These are phyloP conservation scores for Mystacornis crossleyi DNA, from an alignment of 2,113 vertebrate genomes.

Conservation along the genomic window DNA sequence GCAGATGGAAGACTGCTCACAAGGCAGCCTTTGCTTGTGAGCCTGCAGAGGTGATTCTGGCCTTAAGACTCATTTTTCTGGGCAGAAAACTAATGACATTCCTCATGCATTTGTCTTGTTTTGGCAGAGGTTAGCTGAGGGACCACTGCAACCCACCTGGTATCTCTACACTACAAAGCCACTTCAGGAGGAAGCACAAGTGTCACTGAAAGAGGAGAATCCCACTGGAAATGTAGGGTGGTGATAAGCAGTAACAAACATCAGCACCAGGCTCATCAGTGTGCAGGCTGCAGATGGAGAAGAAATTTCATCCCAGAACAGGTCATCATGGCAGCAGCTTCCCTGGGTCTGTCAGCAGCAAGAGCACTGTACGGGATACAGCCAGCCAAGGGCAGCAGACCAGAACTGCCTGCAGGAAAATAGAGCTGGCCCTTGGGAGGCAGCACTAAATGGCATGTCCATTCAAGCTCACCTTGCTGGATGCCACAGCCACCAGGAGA, in stretches of 20 bases:
- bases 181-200: neutral
- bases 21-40: neutral
- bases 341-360: neutral
- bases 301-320: neutral
- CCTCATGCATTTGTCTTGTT: neutral
- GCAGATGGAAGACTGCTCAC: neutral
- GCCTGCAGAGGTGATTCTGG: neutral
- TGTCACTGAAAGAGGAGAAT: neutral
- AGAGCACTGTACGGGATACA: rapidly evolving
- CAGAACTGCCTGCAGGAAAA: neutral
- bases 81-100: neutral
- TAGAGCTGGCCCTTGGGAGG: neutral
- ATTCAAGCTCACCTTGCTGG: neutral
- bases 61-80: neutral
- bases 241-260: neutral
- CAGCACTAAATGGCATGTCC: neutral
- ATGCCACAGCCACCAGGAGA: neutral
- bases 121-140: neutral
- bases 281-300: neutral
- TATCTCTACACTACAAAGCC: neutral
- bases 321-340: neutral
- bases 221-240: neutral
- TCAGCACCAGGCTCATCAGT: neutral
- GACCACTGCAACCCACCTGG: neutral
- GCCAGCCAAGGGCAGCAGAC: neutral